Evolutionary conservation across 1,140 invertebrate species (phyloP).

Genomic region (Hydropsyche tenuis): DNA sequence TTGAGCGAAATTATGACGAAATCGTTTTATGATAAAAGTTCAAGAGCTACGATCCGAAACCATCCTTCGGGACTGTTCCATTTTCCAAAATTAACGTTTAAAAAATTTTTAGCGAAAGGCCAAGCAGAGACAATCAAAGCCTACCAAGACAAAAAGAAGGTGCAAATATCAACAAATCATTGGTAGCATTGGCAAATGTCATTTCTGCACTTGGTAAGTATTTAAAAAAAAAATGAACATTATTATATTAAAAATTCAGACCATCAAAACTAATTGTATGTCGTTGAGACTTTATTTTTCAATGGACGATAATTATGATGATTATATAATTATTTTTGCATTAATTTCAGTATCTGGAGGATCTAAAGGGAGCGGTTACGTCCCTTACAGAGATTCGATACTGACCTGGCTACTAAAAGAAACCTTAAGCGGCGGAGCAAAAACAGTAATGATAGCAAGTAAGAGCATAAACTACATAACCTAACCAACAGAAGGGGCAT

Average conservation of each 20-base stretch:
- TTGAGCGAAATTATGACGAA: background rate
- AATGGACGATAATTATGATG: too few species aligned
- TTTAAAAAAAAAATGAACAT: background rate
- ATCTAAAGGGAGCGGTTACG: constrained; percentile 62
- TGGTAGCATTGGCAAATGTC: constrained; percentile 80
- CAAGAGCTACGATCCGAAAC: too few species aligned
- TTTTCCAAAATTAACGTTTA: background rate
- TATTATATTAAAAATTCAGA: too few species aligned
- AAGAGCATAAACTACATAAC: constrained; percentile 47
- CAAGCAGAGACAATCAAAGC: constrained; percentile 44
- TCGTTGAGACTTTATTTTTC: too few species aligned
- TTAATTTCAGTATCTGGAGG: constrained; percentile 55
- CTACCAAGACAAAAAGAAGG: constrained; percentile 71
- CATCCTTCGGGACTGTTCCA: too few species aligned
- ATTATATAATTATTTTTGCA: too few species aligned
- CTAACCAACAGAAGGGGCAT: background rate
- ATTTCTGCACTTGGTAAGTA: constrained; percentile 75
- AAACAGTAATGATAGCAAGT: constrained; percentile 66
- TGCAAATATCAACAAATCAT: constrained; percentile 81
- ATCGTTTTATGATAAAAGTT: too few species aligned
- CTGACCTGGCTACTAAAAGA: constrained; percentile 76
- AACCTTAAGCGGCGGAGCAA: constrained; percentile 63
- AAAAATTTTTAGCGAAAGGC: constrained; percentile 46
- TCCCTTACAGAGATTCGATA: constrained; percentile 77
- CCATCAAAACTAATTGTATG: too few species aligned